Evolutionary conservation across 2,888 invertebrate species (phyloP).

Genomic region (Aleiodes leptofemur): DNA sequence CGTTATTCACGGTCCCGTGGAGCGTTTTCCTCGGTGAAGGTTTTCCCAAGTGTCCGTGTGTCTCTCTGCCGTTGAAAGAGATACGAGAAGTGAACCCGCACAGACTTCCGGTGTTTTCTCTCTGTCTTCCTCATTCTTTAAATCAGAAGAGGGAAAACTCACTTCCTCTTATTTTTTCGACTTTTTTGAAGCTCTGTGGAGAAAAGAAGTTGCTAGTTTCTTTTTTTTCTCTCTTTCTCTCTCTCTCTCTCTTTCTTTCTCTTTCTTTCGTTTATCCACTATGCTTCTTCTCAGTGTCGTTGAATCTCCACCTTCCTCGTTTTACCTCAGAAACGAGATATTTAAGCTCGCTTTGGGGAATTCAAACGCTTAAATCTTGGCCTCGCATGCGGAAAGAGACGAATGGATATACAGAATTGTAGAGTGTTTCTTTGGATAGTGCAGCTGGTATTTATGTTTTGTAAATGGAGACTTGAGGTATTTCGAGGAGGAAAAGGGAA

Average conservation of each 20-base stretch:
- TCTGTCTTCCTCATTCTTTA: conserved; percentile 25
- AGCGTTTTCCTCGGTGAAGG: conserved; percentile 33
- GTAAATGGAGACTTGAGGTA: no score
- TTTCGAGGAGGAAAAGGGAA: no score
- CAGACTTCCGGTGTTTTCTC: conserved; percentile 10
- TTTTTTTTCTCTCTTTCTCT: not conserved
- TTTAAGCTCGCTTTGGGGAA: conserved; percentile 23
- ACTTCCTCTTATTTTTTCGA: conserved; percentile 13
- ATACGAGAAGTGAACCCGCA: conserved; percentile 31
- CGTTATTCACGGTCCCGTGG: conserved; percentile 31
- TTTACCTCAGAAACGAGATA: conserved; percentile 20
- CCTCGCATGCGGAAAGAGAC: conserved; percentile 9
- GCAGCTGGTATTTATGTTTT: no score
- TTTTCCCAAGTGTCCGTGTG: conserved; percentile 36
- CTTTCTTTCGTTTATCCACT: conserved; percentile 19
- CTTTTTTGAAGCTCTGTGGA: not conserved
- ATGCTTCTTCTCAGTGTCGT: conserved; percentile 35
- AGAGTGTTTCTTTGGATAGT: no score
- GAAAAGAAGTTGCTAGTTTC: not conserved
- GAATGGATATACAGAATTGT: not conserved
- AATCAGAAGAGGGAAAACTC: conserved; percentile 38
- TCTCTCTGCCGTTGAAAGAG: conserved; percentile 14
- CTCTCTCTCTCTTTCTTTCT: no score
- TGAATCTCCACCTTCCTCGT: conserved; percentile 19
- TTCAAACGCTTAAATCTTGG: conserved; percentile 23